A percentile compares a stretch with the other conserved stretches of the same genome.
Evolutionary conservation across 1,140 invertebrate species (phyloP).

Genomic region (Pogonus chalceus): DNA sequence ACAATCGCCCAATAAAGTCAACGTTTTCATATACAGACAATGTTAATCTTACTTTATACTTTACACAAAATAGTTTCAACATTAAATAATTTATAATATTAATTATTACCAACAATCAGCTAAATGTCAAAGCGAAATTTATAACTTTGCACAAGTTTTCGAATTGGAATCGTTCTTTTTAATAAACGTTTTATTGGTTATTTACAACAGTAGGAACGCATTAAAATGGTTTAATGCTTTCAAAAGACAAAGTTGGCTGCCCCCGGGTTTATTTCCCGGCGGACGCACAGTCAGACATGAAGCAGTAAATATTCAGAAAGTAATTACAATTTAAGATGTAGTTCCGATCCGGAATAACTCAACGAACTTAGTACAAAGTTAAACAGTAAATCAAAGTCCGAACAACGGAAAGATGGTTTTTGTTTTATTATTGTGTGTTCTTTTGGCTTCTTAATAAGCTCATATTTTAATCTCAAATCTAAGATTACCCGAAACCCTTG

Average conservation of each 20-base stretch:
- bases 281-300: not conserved
- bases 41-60: too few species aligned
- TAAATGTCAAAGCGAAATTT: too few species aligned
- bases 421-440: not conserved
- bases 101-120: not conserved
- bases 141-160: not conserved
- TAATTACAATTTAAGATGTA: conserved; percentile 7
- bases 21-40: not conserved
- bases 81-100: not conserved
- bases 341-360: conserved; percentile 6
- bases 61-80: not conserved
- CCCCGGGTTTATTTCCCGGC: not conserved
- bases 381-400: conserved; percentile 3
- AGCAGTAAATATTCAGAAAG: conserved; percentile 6
- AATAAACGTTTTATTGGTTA: conserved; percentile 3
- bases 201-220: not conserved
- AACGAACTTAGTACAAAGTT: conserved; percentile 2
- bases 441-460: too few species aligned
- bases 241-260: not conserved
- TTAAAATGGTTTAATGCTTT: not conserved
- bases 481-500: not conserved
- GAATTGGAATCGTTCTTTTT: not conserved
- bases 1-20: not conserved
- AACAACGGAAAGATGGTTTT: conserved; percentile 1
- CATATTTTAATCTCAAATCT: too few species aligned